Evolutionary conservation across 2,113 vertebrate species (phyloP).

Genomic region (Halcyon senegalensis): DNA sequence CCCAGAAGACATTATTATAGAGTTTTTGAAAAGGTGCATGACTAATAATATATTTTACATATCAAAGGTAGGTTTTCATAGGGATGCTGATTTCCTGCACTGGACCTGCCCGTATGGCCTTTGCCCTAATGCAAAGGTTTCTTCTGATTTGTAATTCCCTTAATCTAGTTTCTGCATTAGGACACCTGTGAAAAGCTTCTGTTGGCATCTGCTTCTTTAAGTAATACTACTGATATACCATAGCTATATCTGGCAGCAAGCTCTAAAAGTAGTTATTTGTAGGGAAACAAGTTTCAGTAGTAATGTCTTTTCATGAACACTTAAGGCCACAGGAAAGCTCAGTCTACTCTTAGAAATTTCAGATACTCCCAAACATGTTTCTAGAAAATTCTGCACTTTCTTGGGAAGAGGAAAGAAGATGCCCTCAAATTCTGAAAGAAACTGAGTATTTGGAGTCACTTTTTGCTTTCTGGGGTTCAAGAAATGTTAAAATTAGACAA

Average conservation of each 20-base stretch:
- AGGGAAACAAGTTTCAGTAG: neutral
- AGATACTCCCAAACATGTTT: neutral
- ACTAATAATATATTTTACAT: neutral
- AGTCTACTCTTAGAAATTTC: neutral
- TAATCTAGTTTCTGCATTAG: neutral
- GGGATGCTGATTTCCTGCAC: neutral
- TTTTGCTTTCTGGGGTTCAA: neutral
- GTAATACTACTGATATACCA: neutral
- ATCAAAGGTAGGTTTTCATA: neutral
- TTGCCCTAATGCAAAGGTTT: neutral
- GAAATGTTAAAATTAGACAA: neutral
- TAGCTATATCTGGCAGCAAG: neutral
- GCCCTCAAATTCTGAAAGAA: neutral
- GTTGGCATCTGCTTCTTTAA: neutral
- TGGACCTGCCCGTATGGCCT: neutral
- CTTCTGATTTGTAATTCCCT: neutral
- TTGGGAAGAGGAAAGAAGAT: neutral
- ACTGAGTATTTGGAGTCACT: neutral
- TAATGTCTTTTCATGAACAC: neutral
- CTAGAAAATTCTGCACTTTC: neutral
- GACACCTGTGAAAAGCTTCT: neutral
- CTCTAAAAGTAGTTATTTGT: neutral
- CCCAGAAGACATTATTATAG: neutral
- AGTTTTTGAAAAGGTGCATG: neutral
- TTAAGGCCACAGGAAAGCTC: neutral